These are phyloP conservation scores for Melanotaenia duboulayi DNA, from an alignment of 2,113 vertebrate species.

Conservation along the genomic window DNA sequence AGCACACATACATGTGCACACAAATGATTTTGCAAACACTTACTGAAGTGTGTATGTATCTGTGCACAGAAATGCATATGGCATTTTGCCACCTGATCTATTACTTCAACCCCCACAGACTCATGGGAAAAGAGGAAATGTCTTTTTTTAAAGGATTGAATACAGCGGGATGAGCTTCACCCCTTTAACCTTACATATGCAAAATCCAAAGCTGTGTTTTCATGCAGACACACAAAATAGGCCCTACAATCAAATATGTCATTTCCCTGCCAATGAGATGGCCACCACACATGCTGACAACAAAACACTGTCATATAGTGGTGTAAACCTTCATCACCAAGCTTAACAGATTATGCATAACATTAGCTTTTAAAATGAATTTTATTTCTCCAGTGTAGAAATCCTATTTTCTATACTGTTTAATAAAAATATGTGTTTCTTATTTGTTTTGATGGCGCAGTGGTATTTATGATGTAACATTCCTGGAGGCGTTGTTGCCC, in stretches of 20 bases:
- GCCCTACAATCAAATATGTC: slow-evolving; percentile 77
- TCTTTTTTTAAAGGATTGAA: slow-evolving; percentile 72
- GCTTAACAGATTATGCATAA: too few relatives aligned
- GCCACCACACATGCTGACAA: neutral
- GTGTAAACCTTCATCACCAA: too few relatives aligned
- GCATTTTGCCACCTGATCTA: slow-evolving; percentile 48
- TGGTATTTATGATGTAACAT: too few relatives aligned
- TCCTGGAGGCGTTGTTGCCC: too few relatives aligned
- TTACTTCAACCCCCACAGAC: slow-evolving; percentile 59
- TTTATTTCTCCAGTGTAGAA: too few relatives aligned
- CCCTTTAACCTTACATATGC: slow-evolving; percentile 81
- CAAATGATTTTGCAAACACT: slow-evolving; percentile 52
- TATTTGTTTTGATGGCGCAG: too few relatives aligned
- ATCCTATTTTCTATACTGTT: too few relatives aligned
- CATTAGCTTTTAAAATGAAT: too few relatives aligned
- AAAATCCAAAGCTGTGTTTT: slow-evolving; percentile 64
- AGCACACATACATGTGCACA: slow-evolving; percentile 35
- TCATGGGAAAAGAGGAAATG: slow-evolving; percentile 66
- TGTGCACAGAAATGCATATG: slow-evolving; percentile 49
- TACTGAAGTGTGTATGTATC: slow-evolving; percentile 32
- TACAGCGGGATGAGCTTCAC: slow-evolving; percentile 72
- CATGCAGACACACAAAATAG: slow-evolving; percentile 73
- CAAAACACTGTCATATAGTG: too few relatives aligned
- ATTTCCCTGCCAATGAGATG: slow-evolving; percentile 66
- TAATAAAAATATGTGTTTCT: too few relatives aligned